Base-by-base conservation (phyloP, 2,113 vertebrate genomes). In the Sylvia atricapilla region DNA sequence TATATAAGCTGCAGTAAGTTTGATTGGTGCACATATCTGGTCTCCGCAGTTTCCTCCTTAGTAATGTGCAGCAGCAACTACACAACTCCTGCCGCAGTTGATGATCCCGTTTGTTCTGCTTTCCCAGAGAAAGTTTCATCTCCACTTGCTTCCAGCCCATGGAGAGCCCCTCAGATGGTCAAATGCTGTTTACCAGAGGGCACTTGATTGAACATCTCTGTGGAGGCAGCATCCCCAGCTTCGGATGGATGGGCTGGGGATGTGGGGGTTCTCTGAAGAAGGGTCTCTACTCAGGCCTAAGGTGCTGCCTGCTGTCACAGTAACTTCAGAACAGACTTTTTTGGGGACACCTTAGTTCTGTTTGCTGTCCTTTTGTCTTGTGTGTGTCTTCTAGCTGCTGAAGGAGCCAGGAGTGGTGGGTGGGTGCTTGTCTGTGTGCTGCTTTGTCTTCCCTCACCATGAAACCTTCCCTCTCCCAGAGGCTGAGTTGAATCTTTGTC, bases 91-190 rank as follows among this genome's bases (percentile, higher is more conserved):
- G 53, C 0, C 0, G 44, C 35, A 25, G 11, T 7, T 31, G 25
- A 17, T 0, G 1, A 47, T 84, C 15, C 68, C 1, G 0, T 10
- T 39, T 1, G 1, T 72, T 75, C 81, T 76, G 14, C 49, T 44
- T 79, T 49, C 16, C 23, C 28, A 13, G 60, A 31, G n/a, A 35
- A 74, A 43, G 13, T 28, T 76, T 60, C 4, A 23, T 73, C 58
- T 82, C 16, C 0, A 4, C 6, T 72, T 64, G 55, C 49, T 81
- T 76, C 19, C 15, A 60, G 67, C 15, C 5, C 21, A 81, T 50
- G 56, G 46, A 53, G 43, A 25, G 49, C 22, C 31, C 28, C 23
- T 84, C 28, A 17, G 13, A 3, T 50, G 22, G 16, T 46, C 15
- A 56, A 47, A 35, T 14, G 28, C 23, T 75, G 17, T 35, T 7